Evolutionary conservation across 2,113 vertebrate species (phyloP).

Genomic region (Calyptomena viridis): DNA sequence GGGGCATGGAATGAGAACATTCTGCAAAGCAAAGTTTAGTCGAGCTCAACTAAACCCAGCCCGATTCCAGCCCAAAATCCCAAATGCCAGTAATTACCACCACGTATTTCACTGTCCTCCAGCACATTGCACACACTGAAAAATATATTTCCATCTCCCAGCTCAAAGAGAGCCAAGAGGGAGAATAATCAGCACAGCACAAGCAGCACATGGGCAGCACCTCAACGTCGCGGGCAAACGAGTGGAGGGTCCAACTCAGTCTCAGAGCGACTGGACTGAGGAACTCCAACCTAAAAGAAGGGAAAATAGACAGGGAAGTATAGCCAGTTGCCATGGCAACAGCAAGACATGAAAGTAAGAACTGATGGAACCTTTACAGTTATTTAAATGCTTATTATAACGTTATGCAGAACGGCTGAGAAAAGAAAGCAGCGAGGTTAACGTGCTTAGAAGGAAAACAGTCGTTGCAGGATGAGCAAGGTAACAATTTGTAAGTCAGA

Average conservation of each 20-base stretch:
- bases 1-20: fast-evolving
- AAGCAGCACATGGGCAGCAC: fast-evolving
- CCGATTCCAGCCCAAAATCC: background rate
- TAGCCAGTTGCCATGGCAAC: slow-evolving; percentile 68
- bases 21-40: background rate
- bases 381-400: slow-evolving; percentile 69
- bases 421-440: slow-evolving; percentile 9
- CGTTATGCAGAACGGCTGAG: slow-evolving; percentile 30
- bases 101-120: fast-evolving
- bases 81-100: background rate
- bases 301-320: slow-evolving; percentile 42
- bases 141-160: background rate
- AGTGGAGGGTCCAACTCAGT: background rate
- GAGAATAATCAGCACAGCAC: background rate
- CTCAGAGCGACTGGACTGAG: slow-evolving; percentile 29
- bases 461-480: background rate
- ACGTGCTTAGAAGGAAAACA: background rate
- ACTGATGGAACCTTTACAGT: slow-evolving; percentile 66
- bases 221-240: fast-evolving
- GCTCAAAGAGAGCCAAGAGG: background rate
- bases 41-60: background rate
- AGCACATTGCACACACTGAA: background rate
- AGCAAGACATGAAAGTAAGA: slow-evolving; percentile 51
- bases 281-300: background rate
- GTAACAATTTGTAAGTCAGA: slow-evolving; percentile 14